Evolutionary conservation across 2,888 invertebrate species (phyloP).

Genomic region (Beris morrisii): DNA sequence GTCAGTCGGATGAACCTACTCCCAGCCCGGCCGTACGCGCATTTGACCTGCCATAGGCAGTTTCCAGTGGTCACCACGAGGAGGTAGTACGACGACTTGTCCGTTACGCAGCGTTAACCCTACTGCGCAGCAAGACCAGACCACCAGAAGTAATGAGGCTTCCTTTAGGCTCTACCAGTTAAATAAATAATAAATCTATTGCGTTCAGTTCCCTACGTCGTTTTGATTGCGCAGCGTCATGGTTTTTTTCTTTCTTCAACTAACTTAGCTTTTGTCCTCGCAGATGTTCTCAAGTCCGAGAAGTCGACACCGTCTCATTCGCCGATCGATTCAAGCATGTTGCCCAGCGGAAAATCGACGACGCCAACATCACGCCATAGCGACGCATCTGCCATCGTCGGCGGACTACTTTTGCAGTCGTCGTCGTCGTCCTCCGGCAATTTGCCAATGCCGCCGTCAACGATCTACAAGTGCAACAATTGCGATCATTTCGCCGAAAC

Average conservation of each 20-base stretch:
- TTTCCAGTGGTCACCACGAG: too few relatives aligned
- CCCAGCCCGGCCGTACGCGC: too few relatives aligned
- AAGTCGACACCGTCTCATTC: constrained; percentile 39
- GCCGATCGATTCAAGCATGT: constrained; percentile 61
- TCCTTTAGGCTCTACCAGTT: too few relatives aligned
- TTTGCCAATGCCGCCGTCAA: constrained; percentile 34
- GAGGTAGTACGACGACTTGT: too few relatives aligned
- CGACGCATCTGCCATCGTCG: constrained; percentile 20
- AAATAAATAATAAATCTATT: too few relatives aligned
- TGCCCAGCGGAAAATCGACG: constrained; percentile 4
- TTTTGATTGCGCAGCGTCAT: too few relatives aligned
- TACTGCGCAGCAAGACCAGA: too few relatives aligned
- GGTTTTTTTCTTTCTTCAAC: not conserved
- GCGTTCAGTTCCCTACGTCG: too few relatives aligned
- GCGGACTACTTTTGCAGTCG: constrained; percentile 22
- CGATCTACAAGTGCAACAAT: constrained; percentile 53
- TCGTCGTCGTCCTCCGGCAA: constrained; percentile 15
- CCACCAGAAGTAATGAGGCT: too few relatives aligned
- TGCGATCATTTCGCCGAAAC: constrained; percentile 54
- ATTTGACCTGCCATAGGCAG: too few relatives aligned
- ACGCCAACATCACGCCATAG: constrained; percentile 15
- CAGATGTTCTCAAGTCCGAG: constrained; percentile 37
- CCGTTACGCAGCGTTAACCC: too few relatives aligned
- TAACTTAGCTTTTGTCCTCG: not conserved
- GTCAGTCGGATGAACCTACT: too few relatives aligned